Conservation (phyloP, 2,113 vertebrate genomes). For the Reinhardtius hippoglossoides region DNA sequence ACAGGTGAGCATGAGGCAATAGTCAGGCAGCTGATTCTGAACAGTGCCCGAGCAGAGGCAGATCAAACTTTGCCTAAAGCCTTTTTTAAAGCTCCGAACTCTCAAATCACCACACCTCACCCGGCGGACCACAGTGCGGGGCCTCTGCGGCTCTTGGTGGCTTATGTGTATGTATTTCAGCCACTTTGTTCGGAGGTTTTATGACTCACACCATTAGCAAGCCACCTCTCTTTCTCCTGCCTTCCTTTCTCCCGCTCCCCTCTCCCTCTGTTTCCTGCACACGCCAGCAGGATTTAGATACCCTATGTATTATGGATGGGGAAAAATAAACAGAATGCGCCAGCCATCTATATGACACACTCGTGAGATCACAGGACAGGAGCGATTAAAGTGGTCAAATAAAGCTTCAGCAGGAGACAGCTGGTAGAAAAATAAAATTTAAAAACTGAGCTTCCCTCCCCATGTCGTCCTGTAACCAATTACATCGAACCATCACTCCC, state of each 20-base stretch:
- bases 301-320: conserved; percentile 81
- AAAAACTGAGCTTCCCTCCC: conserved; percentile 22
- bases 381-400: conserved; percentile 76
- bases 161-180: conserved; percentile 76
- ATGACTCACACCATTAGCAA: conserved; percentile 74
- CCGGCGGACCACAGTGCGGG: conserved; percentile 64
- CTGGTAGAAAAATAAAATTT: background rate
- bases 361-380: conserved; percentile 75
- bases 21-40: conserved; percentile 52
- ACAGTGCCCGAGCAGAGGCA: conserved; percentile 42
- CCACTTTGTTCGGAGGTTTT: conserved; percentile 76
- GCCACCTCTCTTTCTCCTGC: conserved; percentile 47
- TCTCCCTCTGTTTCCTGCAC: conserved; percentile 62
- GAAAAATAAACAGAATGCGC: conserved; percentile 73
- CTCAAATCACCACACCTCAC: conserved; percentile 65
- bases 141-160: conserved; percentile 56
- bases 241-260: conserved; percentile 21
- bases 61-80: conserved; percentile 67
- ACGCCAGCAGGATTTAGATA: conserved; percentile 78
- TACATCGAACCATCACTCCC: conserved; percentile 69
- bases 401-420: conserved; percentile 55
- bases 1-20: conserved; percentile 64
- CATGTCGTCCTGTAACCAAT: conserved; percentile 72
- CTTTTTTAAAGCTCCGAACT: conserved; percentile 65
- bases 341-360: conserved; percentile 79